phyloP scores from a whole-genome alignment of 1,140 invertebrate genomes.

The Trichogramma pretiosum region DNA sequence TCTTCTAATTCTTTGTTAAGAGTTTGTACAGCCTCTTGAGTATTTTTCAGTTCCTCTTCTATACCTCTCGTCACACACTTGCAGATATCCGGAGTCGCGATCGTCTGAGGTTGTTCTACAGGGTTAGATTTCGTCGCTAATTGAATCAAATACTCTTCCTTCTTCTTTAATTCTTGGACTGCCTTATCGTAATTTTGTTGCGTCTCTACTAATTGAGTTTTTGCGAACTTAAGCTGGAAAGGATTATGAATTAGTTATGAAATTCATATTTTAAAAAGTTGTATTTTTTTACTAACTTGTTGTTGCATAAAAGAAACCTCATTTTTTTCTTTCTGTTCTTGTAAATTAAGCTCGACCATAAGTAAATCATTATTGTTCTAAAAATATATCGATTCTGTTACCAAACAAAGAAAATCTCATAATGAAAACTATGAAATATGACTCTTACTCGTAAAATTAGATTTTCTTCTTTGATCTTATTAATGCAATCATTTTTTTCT shows the following conservation, averaged over 20 bases:
- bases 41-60: no score
- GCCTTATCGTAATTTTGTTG: slow-evolving; percentile 26
- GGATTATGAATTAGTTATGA: no score
- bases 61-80: no score
- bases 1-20: slow-evolving; percentile 23
- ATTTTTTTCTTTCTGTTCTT: slow-evolving; percentile 26
- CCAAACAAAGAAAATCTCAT: no score
- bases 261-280: no score
- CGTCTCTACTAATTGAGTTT: slow-evolving; percentile 20
- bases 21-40: slow-evolving; percentile 2
- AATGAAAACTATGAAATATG: slow-evolving; percentile 14
- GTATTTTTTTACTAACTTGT: slow-evolving; percentile 22
- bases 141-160: no score
- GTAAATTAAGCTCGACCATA: slow-evolving; percentile 22
- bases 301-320: slow-evolving; percentile 27
- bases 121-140: no score
- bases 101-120: no score
- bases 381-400: no score
- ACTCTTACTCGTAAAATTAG: slow-evolving; percentile 29
- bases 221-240: slow-evolving; percentile 23
- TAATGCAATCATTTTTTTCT: slow-evolving; percentile 27
- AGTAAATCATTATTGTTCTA: slow-evolving; percentile 35
- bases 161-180: slow-evolving; percentile 24
- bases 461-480: slow-evolving; percentile 31
- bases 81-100: no score